A percentile compares a stretch with the other conserved stretches of the same genome.
Conservation (phyloP, 2,797 vertebrate species). For the Alcedo atthis region DNA sequence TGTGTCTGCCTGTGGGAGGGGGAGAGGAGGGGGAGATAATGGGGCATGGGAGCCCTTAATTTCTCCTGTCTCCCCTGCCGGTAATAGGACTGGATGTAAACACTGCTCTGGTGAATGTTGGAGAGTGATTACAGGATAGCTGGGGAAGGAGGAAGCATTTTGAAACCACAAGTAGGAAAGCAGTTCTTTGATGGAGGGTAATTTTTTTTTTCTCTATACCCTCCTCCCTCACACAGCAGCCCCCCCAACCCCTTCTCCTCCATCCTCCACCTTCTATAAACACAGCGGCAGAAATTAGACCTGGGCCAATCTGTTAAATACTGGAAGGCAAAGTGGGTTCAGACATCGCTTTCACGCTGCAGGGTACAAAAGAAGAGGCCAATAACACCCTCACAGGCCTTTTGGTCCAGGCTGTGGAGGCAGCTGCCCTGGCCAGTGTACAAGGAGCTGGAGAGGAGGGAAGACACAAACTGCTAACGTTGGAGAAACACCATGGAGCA, state of each 20-base stretch:
- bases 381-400: constrained; percentile 34
- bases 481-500: neutral
- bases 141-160: constrained; percentile 69
- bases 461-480: neutral
- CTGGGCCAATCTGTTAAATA: constrained; percentile 68
- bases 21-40: constrained; percentile 64
- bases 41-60: constrained; percentile 72
- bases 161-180: constrained; percentile 76
- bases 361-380: constrained; percentile 51
- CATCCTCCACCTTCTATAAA: constrained; percentile 66
- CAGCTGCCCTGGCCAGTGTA: rapidly evolving
- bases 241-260: neutral
- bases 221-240: neutral
- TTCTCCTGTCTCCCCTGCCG: constrained; percentile 73
- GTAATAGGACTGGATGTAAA: constrained; percentile 82
- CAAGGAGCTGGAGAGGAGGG: neutral
- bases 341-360: neutral
- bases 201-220: neutral
- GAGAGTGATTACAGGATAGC: constrained; percentile 75
- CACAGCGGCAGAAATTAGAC: constrained; percentile 69
- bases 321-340: constrained; percentile 64
- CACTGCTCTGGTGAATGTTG: constrained; percentile 70
- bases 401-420: constrained; percentile 38
- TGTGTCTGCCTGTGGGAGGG: constrained; percentile 68
- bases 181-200: constrained; percentile 76